Evolutionary conservation across 2,888 invertebrate genomes (phyloP).

Genomic region (Hydriomena furcata): DNA sequence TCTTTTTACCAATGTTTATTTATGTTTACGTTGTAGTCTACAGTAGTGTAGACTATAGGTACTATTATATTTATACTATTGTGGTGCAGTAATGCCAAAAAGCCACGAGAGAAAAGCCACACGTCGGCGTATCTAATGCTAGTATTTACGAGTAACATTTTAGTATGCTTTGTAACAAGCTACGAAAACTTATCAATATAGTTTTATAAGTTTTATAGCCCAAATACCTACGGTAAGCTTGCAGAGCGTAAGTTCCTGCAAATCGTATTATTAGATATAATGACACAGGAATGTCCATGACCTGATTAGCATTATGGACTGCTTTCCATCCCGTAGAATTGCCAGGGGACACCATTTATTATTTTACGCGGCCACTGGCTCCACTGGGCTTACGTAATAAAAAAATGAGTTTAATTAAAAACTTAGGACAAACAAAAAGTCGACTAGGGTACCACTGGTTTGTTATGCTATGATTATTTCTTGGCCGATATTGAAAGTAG

Average conservation of each 20-base stretch:
- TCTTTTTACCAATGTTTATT: too few relatives aligned
- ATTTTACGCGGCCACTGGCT: conserved; percentile 6
- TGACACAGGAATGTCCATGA: conserved; percentile 6
- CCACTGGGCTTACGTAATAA: conserved; percentile 3
- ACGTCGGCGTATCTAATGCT: too few relatives aligned
- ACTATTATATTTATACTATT: too few relatives aligned
- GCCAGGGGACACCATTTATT: conserved; percentile 10
- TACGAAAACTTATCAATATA: too few relatives aligned
- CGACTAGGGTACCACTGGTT: not conserved
- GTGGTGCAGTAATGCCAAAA: too few relatives aligned
- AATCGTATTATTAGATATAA: not conserved
- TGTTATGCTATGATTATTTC: not conserved
- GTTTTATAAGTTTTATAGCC: too few relatives aligned
- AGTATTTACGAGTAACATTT: too few relatives aligned
- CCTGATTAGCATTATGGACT: conserved; percentile 6
- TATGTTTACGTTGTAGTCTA: too few relatives aligned
- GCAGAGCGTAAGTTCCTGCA: not conserved
- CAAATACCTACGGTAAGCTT: too few relatives aligned
- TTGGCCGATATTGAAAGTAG: not conserved
- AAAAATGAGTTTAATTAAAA: conserved; percentile 5
- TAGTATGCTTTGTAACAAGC: too few relatives aligned
- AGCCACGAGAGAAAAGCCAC: too few relatives aligned
- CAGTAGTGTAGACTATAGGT: too few relatives aligned
- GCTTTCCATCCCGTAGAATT: conserved; percentile 3
- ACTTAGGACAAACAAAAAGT: not conserved